Conservation (phyloP, 2,797 vertebrate genomes). For the Staurois parvus region DNA sequence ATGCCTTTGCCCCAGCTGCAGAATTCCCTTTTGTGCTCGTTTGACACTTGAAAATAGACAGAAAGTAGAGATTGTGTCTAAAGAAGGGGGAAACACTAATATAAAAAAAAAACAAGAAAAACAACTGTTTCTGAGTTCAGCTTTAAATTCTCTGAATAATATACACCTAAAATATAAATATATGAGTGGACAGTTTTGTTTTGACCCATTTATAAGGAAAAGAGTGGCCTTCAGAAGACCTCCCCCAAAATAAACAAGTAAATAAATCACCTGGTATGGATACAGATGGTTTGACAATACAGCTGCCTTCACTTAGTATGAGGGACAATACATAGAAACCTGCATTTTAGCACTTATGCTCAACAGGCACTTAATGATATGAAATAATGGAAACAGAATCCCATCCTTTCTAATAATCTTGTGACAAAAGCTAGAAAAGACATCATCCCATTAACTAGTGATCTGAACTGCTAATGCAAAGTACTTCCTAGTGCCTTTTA, state of each 20-base stretch:
- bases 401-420: conserved; percentile 98
- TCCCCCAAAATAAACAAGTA: conserved; percentile 63
- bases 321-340: conserved; percentile 84
- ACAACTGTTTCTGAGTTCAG: neutral
- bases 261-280: conserved; percentile 94
- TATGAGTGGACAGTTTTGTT: neutral
- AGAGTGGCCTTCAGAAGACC: neutral
- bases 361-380: conserved; percentile 90
- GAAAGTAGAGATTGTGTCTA: neutral
- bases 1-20: neutral
- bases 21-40: neutral
- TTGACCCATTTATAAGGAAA: neutral
- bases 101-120: neutral
- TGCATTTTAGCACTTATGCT: conserved; percentile 92
- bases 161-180: neutral
- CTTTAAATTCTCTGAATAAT: neutral
- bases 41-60: neutral
- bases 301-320: conserved; percentile 81
- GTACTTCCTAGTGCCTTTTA: conserved; percentile 93
- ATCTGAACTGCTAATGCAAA: conserved; percentile 96
- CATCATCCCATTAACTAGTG: conserved; percentile 99
- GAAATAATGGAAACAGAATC: conserved; percentile 87
- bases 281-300: conserved; percentile 92
- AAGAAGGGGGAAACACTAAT: neutral
- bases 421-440: conserved; percentile 98